These are phyloP conservation scores for Argyresthia goedartella DNA, from an alignment of 2,888 invertebrate species.

Conservation along the genomic window DNA sequence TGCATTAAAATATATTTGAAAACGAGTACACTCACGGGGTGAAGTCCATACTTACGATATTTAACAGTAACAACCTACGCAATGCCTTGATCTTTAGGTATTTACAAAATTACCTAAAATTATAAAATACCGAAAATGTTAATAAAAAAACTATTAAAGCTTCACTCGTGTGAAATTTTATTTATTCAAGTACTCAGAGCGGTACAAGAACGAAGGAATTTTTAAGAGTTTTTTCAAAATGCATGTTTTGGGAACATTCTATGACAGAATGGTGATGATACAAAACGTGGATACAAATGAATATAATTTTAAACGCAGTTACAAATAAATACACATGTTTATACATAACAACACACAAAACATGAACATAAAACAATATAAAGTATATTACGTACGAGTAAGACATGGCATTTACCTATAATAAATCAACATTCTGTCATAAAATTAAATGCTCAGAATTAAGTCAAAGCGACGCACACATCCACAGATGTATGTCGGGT, in stretches of 20 bases:
- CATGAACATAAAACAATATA: not conserved
- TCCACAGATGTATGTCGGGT: not conserved
- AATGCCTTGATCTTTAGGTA: slow-evolving; percentile 49
- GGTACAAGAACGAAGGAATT: slow-evolving; percentile 43
- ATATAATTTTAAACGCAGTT: not conserved
- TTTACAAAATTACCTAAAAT: slow-evolving; percentile 48
- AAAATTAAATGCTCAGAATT: slow-evolving; percentile 5
- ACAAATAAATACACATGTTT: not conserved
- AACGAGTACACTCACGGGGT: slow-evolving; percentile 28
- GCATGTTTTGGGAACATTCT: slow-evolving; percentile 28
- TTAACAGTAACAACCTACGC: slow-evolving; percentile 30
- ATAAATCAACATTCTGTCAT: slow-evolving; percentile 5
- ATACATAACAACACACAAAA: not conserved
- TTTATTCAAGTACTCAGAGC: slow-evolving; percentile 33
- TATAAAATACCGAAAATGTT: slow-evolving; percentile 18
- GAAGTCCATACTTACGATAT: slow-evolving; percentile 29
- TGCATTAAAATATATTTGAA: slow-evolving; percentile 19
- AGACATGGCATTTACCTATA: not conserved
- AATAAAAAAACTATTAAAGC: slow-evolving; percentile 32
- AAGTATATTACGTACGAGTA: not conserved
- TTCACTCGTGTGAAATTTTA: slow-evolving; percentile 45
- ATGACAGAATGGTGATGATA: slow-evolving; percentile 37
- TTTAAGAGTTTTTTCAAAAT: slow-evolving; percentile 31
- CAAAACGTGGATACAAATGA: not conserved
- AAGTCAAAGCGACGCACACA: not conserved